Base-by-base conservation (phyloP, 1,140 invertebrate species). In the Pseudomyrmex flavicornis region DNA sequence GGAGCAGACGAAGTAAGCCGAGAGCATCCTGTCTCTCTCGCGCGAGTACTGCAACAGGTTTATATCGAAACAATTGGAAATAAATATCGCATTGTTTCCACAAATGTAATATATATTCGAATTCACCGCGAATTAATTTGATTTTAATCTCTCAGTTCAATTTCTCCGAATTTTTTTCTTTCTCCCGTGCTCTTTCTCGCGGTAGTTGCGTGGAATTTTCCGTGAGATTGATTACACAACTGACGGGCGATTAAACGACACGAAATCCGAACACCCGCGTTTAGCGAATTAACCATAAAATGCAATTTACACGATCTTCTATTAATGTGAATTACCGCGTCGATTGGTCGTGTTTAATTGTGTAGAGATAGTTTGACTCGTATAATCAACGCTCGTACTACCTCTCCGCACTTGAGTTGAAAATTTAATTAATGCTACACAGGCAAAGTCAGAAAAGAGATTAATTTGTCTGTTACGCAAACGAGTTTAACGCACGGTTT, bases 1-100 rank as follows among this genome's bases (percentile, higher is more conserved):
- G n/a, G 97, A 97, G 94, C 97, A 98, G 50, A 97, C 95, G 92
- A 98, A 98, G 91, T 98, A 98, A 2, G 97, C 96, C 59, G 96
- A 96, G 76, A 98, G 95, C 97, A 98, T 98, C 84, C 96, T 95
- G 93, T 98, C 98, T 66, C 96, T 95, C 91, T 97, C 97, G 84
- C 95, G 95, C 50, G 95, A 95, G 91, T 97, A 98, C 97, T 97
- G 94, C 83, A 96, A 95, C 84, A 92, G 79, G 85, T 65, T 5
- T 35, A 35, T 35, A 48, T 79, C 46, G 5, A 46, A 59, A 75
- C 17, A 70, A 70, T 69, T 48, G 20, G 35, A n/a, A 77, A 52
- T 35, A 35, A 5, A 35, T 77, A 68, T 56, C 50, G 50, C 50
- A 9, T 10, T 52, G 12, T 68, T 56, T 52, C 44, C n/a, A 15